These are phyloP conservation scores for Holothuria leucospilota DNA, from an alignment of 53 echinoderm and acorn worm species.

Conservation along the genomic window DNA sequence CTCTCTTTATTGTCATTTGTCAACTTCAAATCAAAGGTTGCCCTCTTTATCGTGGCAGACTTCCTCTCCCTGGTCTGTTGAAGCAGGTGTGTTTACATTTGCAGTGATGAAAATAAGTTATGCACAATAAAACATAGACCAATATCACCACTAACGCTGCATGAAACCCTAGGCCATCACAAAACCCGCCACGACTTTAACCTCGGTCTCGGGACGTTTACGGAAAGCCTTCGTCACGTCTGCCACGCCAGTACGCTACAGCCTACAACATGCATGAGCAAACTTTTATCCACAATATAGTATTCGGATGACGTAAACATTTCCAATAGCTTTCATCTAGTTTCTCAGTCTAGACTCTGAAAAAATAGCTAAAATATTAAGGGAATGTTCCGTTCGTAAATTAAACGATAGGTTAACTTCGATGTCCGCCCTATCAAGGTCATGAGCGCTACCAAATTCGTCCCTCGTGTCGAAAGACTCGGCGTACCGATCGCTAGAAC, in stretches of 20 bases:
- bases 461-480: neutral
- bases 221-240: too few species aligned
- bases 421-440: slow-evolving; percentile 35
- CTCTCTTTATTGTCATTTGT: slow-evolving; percentile 35
- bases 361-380: neutral
- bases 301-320: too few species aligned
- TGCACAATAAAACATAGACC: neutral
- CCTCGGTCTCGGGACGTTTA: too few species aligned
- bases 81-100: slow-evolving; percentile 13
- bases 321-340: too few species aligned
- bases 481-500: slow-evolving; percentile 36
- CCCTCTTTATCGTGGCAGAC: neutral
- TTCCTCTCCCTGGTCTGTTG: neutral
- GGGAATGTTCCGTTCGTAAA: slow-evolving; percentile 12
- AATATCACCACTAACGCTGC: too few species aligned
- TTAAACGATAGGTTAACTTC: slow-evolving; percentile 19
- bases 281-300: too few species aligned
- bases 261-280: too few species aligned
- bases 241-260: too few species aligned
- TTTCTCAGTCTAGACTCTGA: too few species aligned
- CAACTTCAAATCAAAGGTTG: slow-evolving; percentile 24
- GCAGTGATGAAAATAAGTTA: slow-evolving; percentile 25
- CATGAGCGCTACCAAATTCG: slow-evolving; percentile 14
- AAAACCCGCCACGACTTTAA: too few species aligned
- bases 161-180: too few species aligned